These are phyloP conservation scores for Ichneumoninae sp. DNA, from an alignment of 2,888 invertebrate genomes.

Conservation along the genomic window DNA sequence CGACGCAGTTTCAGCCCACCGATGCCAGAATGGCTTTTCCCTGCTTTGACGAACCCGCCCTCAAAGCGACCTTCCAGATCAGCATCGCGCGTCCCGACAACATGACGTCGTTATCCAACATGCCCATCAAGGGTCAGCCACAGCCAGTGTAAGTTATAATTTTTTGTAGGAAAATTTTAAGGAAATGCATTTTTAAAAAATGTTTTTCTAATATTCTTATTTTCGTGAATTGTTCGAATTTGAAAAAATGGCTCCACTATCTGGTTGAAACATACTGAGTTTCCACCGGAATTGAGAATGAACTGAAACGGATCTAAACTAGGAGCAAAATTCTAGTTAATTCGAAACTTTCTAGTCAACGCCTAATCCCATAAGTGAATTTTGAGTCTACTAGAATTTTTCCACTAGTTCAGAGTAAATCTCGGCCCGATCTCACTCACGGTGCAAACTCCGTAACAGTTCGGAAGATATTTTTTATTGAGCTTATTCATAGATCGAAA, in stretches of 20 bases:
- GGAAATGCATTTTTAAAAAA: neutral
- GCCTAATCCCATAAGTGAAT: no score
- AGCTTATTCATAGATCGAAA: neutral
- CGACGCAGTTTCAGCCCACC: slow-evolving; percentile 93
- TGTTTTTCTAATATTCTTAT: neutral
- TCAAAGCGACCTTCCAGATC: slow-evolving; percentile 92
- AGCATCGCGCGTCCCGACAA: slow-evolving; percentile 90
- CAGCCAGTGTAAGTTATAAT: slow-evolving; percentile 86
- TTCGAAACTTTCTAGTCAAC: no score
- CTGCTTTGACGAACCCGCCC: slow-evolving; percentile 94
- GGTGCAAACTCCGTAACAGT: neutral
- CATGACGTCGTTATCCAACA: slow-evolving; percentile 92
- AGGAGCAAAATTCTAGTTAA: no score
- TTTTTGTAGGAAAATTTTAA: slow-evolving; percentile 1
- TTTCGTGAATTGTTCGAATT: neutral
- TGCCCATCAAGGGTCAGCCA: slow-evolving; percentile 86
- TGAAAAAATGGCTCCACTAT: neutral
- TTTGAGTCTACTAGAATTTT: no score
- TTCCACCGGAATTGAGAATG: no score
- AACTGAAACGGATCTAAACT: no score
- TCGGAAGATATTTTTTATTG: neutral
- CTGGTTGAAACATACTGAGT: neutral
- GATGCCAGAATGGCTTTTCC: slow-evolving; percentile 93
- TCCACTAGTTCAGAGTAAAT: no score
- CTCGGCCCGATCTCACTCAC: no score